Evolutionary conservation across 2,888 invertebrate genomes (phyloP).

Genomic region (Diaperis boleti): DNA sequence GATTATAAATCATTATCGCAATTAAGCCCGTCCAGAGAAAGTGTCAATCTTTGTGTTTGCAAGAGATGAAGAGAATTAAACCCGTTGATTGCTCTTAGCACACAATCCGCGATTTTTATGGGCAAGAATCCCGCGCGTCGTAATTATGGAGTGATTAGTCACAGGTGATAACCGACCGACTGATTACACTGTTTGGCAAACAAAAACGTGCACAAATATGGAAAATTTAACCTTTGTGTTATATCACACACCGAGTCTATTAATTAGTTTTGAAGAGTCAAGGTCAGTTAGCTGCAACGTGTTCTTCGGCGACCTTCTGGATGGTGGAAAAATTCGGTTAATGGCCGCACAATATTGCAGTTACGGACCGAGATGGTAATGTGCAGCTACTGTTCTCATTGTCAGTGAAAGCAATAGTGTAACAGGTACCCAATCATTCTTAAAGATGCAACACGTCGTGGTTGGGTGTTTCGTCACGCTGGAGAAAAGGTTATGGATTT

Average conservation of each 20-base stretch:
- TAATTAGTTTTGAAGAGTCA: slow-evolving; percentile 32
- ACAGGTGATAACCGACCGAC: neutral
- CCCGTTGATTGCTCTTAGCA: neutral
- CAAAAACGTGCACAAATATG: slow-evolving; percentile 11
- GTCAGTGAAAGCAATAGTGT: neutral
- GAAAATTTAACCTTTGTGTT: slow-evolving; percentile 24
- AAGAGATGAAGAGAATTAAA: slow-evolving; percentile 12
- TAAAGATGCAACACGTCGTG: neutral
- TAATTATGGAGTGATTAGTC: neutral
- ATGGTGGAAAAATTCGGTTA: neutral
- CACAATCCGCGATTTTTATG: neutral
- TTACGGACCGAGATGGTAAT: neutral
- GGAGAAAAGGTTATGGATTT: too few species aligned
- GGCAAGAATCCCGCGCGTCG: neutral
- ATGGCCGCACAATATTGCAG: neutral
- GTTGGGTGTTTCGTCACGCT: neutral
- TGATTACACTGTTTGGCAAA: neutral
- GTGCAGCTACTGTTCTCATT: neutral
- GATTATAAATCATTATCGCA: slow-evolving; percentile 39
- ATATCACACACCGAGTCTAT: slow-evolving; percentile 13
- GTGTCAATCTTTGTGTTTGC: slow-evolving; percentile 35
- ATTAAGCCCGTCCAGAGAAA: slow-evolving; percentile 38
- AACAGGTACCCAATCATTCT: neutral
- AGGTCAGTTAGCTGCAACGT: slow-evolving; percentile 18
- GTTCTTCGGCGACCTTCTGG: slow-evolving; percentile 22